A percentile compares a stretch with the other conserved stretches of the same genome.
Conservation (phyloP, 2,888 invertebrate genomes). For the Tolmerus cingulatus region DNA sequence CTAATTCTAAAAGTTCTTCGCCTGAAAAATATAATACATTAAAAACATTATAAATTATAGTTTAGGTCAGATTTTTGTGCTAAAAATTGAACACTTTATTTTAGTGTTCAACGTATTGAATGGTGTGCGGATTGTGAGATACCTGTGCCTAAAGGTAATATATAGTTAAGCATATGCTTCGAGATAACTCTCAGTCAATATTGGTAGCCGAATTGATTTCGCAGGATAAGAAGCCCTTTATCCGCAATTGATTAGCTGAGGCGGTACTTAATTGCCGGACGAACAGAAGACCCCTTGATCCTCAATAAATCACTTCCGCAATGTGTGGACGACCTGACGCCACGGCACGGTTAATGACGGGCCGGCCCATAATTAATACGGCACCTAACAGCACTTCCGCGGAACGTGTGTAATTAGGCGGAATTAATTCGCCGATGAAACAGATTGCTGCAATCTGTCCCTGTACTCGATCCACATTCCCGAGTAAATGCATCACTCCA, state of each 20-base stretch:
- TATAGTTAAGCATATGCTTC: neutral
- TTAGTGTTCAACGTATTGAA: too few species aligned
- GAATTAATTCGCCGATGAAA: neutral
- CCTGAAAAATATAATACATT: too few species aligned
- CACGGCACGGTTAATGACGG: neutral
- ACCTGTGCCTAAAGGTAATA: neutral
- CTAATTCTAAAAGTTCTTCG: too few species aligned
- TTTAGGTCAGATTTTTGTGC: too few species aligned
- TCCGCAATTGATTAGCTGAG: neutral
- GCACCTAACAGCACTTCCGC: neutral
- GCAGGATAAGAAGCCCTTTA: neutral
- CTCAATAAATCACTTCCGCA: slow-evolving; percentile 7
- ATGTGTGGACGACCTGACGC: neutral
- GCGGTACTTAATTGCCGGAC: neutral
- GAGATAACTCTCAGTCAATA: neutral
- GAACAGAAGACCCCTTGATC: neutral
- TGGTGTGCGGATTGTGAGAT: too few species aligned
- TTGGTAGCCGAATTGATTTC: neutral
- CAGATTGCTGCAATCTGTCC: neutral
- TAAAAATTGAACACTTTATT: too few species aligned
- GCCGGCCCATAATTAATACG: neutral
- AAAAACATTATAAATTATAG: too few species aligned
- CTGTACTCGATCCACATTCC: neutral
- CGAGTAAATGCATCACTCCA: neutral
- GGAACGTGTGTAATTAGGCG: neutral